Conservation (phyloP, 2,113 vertebrate species). For the Aleadryas rufinucha region DNA sequence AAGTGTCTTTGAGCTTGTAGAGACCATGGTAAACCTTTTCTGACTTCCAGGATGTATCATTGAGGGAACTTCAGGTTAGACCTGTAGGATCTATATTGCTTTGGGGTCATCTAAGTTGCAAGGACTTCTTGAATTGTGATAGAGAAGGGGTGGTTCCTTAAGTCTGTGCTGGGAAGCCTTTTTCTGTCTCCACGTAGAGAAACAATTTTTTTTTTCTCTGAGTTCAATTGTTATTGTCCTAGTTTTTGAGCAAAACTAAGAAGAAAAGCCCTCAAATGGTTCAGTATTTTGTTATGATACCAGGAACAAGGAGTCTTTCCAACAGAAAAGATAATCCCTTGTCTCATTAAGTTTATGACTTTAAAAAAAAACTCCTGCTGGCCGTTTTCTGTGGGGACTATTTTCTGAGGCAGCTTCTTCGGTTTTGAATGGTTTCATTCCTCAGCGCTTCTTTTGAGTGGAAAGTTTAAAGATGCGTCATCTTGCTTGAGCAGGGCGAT, state of each 20-base stretch:
- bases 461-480: slow-evolving; percentile 53
- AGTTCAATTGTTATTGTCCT: background rate
- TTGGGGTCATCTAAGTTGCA: background rate
- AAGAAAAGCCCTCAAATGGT: background rate
- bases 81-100: background rate
- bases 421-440: slow-evolving; percentile 34
- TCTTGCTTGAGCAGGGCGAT: slow-evolving; percentile 20
- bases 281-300: background rate
- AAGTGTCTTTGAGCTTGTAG: background rate
- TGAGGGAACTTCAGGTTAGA: background rate
- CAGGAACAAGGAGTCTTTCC: background rate
- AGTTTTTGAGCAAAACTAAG: background rate
- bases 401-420: slow-evolving; percentile 19
- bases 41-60: background rate
- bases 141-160: background rate
- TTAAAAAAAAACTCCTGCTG: background rate
- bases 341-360: slow-evolving; percentile 27
- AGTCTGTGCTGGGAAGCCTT: background rate
- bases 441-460: slow-evolving; percentile 35
- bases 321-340: background rate
- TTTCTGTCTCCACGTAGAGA: background rate
- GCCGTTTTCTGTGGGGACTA: background rate
- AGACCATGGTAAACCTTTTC: background rate
- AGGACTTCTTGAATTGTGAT: background rate
- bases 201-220: background rate